Evolutionary conservation across 2,797 vertebrate species (phyloP), one percentile per base, ranked within the genome.

Genomic region (Brachymystax lenok): DNA sequence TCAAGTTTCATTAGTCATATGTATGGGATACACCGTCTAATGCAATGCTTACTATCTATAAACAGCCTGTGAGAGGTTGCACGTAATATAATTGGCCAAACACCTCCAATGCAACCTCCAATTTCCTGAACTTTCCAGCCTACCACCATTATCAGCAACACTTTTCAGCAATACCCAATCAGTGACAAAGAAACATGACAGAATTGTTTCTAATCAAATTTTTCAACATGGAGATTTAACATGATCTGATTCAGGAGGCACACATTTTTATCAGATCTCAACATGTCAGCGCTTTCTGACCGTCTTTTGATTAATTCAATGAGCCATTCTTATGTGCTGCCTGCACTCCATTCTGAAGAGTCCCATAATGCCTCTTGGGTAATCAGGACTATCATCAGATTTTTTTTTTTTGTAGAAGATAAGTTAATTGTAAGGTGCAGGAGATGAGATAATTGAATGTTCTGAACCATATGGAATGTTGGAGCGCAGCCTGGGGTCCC

Each of bases 351-450:
- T n/a, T 56, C 54, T n/a, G n/a, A 54, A 17, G 52, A n/a, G 54
- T 56, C n/a, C 79, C 74, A 7, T 87, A 89, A 90, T 85, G 79
- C 80, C 82, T 88, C 88, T 77, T n/a, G 80, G 84, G 84, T 82
- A 81, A 83, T 80, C 77, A 77, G 56, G 86, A 82, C 80, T 68
- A 84, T 87, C 86, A 83, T 86, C 86, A 78, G 81, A 86, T 88
- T 74, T 3, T 1, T 35, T 63, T 50, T 54, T 81, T 79, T 79
- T 50, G 0, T 73, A 69, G 61, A 79, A 84, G 71, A 79, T 75
- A 88, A 91, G 90, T 88, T 83, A 88, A 91, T 92, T 89, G 88
- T 86, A 80, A 89, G 90, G 85, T 86, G 74, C 17, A 13, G 28
- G 6, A 73, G 70, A 76, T 74, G 66, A 71, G 74, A 52, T 77